Evolutionary conservation across 2,797 vertebrate species (phyloP), one percentile per base, ranked within the genome.

Genomic region (Thaleichthys pacificus): DNA sequence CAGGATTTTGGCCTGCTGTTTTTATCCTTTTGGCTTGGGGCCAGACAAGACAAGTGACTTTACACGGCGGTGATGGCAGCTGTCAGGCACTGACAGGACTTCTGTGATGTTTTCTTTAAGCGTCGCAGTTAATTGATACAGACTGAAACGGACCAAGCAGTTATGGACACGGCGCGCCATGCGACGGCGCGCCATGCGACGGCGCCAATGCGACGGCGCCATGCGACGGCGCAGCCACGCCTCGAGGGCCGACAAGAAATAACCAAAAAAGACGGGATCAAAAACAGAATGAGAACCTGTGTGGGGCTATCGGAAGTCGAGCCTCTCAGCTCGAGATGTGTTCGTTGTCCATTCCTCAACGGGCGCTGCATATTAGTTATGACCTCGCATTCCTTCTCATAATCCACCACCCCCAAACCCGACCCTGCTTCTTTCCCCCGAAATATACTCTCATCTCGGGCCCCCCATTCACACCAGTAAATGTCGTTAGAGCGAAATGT

Each of bases 61-160:
- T 82, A 85, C 82, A 79, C 76, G 75, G 66, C 78, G 75, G 70
- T 51, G 77, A 82, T 81, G 77, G 75, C 79, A 81, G 78, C 69
- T 78, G 61, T 73, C 21, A 3, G 78, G 49, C 30, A 56, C 76
- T 80, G 71, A 83, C 80, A 77, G 69, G 82, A 76, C 76, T 62
- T 69, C 72, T 83, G 76, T 77, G 78, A 84, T 79, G 77, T 69
- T 77, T 82, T 80, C 75, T 57, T 47, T 79, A 84, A 87, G 79
- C 61, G 70, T 78, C 79, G 78, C 80, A 80, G 75, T 86, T 86
- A 85, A 85, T 85, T 87, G 82, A 83, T 86, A 66, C 63, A 26
- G 77, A 80, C 75, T 77, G 68, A 54, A 81, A 80, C 62, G n/a
- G 54, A 75, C 68, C 74, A 70, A 71, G 74, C 64, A 69, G 14